These are phyloP conservation scores for Halictus ligatus DNA, from an alignment of 2,888 invertebrate genomes.

Conservation along the genomic window DNA sequence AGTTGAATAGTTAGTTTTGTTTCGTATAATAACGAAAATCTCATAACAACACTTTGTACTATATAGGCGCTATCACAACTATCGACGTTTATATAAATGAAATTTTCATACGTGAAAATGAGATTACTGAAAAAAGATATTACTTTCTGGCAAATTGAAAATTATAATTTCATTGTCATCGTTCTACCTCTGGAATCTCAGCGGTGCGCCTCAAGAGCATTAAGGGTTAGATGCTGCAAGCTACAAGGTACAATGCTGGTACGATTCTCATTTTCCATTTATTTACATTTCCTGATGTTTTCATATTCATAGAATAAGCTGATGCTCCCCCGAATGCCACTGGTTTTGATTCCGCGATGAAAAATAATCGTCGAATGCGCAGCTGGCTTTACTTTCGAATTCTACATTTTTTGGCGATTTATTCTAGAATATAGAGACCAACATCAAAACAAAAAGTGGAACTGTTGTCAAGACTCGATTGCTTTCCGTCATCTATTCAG, in stretches of 20 bases:
- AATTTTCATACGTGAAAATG: neutral
- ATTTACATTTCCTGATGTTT: constrained; percentile 17
- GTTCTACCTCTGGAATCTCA: neutral
- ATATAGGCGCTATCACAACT: neutral
- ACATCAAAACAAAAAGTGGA: neutral
- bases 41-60: neutral
- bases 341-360: constrained; percentile 9
- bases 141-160: neutral
- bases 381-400: neutral
- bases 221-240: constrained; percentile 1
- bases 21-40: neutral
- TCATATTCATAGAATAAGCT: constrained; percentile 41
- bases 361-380: constrained; percentile 24
- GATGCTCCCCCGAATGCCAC: constrained; percentile 4
- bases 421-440: neutral
- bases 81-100: neutral
- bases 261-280: constrained; percentile 8
- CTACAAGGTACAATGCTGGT: constrained; percentile 3
- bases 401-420: neutral
- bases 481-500: neutral
- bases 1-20: too few relatives aligned
- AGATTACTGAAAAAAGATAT: neutral
- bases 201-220: neutral
- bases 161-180: constrained; percentile 25
- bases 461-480: neutral